Percentiles rank a stretch among this genome's conserved stretches.
Evolutionary conservation across 2,888 invertebrate species (phyloP).

Genomic region (Macrosoma leucophasiata): DNA sequence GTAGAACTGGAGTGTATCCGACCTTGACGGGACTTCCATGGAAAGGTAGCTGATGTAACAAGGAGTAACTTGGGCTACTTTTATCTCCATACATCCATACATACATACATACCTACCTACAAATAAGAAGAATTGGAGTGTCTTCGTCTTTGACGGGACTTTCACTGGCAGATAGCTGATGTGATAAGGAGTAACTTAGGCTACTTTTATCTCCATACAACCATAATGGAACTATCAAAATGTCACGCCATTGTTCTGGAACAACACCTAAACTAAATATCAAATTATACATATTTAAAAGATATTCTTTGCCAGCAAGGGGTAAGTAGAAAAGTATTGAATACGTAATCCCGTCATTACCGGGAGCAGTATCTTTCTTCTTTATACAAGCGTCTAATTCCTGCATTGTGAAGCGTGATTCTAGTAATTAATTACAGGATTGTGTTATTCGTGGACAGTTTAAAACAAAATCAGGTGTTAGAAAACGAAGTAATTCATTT

Average conservation of each 20-base stretch:
- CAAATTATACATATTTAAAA: slow-evolving; percentile 15
- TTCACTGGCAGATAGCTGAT: too few relatives aligned
- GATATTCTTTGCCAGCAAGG: slow-evolving; percentile 1
- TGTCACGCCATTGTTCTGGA: too few relatives aligned
- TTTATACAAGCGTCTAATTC: slow-evolving; percentile 6
- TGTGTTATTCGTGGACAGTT: neutral
- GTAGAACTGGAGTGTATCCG: too few relatives aligned
- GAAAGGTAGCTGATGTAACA: too few relatives aligned
- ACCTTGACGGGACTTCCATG: too few relatives aligned
- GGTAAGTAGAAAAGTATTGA: slow-evolving; percentile 14
- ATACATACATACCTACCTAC: too few relatives aligned
- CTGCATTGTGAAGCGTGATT: slow-evolving; percentile 4
- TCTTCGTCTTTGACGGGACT: too few relatives aligned
- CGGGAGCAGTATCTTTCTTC: slow-evolving; percentile 10
- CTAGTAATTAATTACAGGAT: neutral
- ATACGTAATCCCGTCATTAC: slow-evolving; percentile 9
- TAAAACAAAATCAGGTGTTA: slow-evolving; percentile 1
- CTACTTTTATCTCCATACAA: slow-evolving; percentile 18
- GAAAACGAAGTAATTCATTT: neutral
- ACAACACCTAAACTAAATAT: too few relatives aligned
- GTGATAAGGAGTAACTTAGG: too few relatives aligned
- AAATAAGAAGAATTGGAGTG: too few relatives aligned
- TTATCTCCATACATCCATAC: too few relatives aligned
- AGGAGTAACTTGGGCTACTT: too few relatives aligned
- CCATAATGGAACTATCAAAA: slow-evolving; percentile 13